A percentile compares a stretch with the other conserved stretches of the same genome.
phyloP scores from a whole-genome alignment of 2,888 invertebrate species.

The Desoria tigrina region DNA sequence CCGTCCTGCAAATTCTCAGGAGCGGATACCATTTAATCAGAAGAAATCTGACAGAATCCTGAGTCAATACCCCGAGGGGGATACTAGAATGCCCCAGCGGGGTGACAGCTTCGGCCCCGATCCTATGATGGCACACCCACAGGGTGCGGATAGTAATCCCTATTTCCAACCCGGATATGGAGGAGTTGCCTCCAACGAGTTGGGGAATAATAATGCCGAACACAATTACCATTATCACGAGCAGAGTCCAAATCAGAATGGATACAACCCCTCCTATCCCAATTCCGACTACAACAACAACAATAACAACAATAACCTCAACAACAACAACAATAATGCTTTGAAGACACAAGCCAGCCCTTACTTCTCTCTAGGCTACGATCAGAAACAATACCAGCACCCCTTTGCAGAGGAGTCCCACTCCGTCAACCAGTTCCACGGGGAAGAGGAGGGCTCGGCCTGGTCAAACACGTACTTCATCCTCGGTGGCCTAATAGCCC shows the following conservation, averaged over 20 bases:
- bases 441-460: slow-evolving; percentile 15
- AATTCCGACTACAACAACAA: not conserved
- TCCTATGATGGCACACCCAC: too few relatives aligned
- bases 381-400: slow-evolving; percentile 33
- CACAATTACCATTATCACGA: not conserved
- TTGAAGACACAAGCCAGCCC: slow-evolving; percentile 19
- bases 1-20: not conserved
- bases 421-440: not conserved
- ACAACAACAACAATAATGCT: too few relatives aligned
- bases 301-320: too few relatives aligned
- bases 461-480: slow-evolving; percentile 50
- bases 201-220: not conserved
- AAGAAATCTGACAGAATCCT: slow-evolving; percentile 3
- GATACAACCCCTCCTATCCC: slow-evolving; percentile 6
- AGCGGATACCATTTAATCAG: not conserved
- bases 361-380: slow-evolving; percentile 33
- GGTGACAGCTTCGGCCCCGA: too few relatives aligned
- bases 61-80: not conserved
- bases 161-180: too few relatives aligned
- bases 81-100: not conserved
- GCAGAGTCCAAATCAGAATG: not conserved
- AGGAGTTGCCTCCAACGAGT: too few relatives aligned
- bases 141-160: too few relatives aligned
- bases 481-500: slow-evolving; percentile 49
- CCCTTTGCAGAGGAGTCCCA: slow-evolving; percentile 29